Evolutionary conservation across 2,888 invertebrate genomes (phyloP), one percentile per base, ranked within the genome.

Genomic region (Cantharis rufa): DNA sequence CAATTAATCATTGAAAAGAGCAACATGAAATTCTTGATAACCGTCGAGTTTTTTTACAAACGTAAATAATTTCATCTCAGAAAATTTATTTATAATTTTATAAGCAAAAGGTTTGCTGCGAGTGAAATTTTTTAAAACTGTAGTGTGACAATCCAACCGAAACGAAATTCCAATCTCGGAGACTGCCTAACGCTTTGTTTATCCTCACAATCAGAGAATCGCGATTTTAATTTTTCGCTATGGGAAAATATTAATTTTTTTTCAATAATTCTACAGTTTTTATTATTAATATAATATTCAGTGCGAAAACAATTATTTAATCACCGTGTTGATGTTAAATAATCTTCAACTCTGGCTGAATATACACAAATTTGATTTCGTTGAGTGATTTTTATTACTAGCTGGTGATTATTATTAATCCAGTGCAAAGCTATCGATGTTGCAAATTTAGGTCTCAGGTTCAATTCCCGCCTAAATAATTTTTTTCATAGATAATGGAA

Each of bases 131-230:
- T 48, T 48, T 48, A n/a, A 48, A 24, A n/a, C 63, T 70, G 76
- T 76, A 73, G 70, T 73, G 72, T 70, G 73, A 73, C 73, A 66
- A 76, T 73, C 73, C 73, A 73, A 76, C 73, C 76, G 76, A 76
- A 73, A 76, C 76, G 70, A 76, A 76, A 76, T 76, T 76, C 76
- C 76, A 73, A 76, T 73, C 76, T 62, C 70, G 18, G 76, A 69
- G 72, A 72, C 71, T 71, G 62, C 18, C 64, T 21, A 73, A 73
- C 76, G 73, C 73, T 76, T 76, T 73, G 62, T 69, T 76, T 73
- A 21, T 66, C 9, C 11, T 66, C 24, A 21, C 64, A 62, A 71
- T 66, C 63, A 15, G 24, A 24, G 48, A 71, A 71, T 71, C 21
- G 21, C 64, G n/a, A 71, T 63, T 27, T 71, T 71, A n/a, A 70